phyloP scores from a whole-genome alignment of 2,113 vertebrate genomes.

The Hoplias malabaricus region DNA sequence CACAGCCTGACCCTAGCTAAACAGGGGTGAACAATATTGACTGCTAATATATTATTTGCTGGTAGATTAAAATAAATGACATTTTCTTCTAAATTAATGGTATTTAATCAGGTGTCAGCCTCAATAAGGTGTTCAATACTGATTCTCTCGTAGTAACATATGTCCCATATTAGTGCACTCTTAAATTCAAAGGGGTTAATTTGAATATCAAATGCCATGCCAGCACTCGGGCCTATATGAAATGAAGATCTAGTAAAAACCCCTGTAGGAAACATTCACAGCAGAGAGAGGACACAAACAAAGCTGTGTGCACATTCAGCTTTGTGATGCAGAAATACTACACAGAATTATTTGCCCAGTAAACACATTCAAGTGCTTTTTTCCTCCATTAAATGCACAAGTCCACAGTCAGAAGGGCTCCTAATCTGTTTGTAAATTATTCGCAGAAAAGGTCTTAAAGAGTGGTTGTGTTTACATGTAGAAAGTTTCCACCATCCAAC shows the following conservation, averaged over 20 bases:
- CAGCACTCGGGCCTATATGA: too few species aligned
- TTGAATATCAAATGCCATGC: background rate
- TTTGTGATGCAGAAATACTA: background rate
- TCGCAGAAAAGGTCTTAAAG: background rate
- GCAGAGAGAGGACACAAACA: background rate
- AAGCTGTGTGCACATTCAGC: background rate
- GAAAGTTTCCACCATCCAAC: too few species aligned
- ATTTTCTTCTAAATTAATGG: too few species aligned
- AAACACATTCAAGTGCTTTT: background rate
- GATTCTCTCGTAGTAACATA: too few species aligned
- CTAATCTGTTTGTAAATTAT: background rate
- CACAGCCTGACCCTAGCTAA: background rate
- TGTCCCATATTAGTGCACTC: too few species aligned
- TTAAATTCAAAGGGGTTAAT: background rate
- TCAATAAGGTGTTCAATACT: too few species aligned
- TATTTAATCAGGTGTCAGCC: too few species aligned
- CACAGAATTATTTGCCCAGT: background rate
- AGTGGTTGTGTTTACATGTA: too few species aligned
- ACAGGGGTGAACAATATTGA: too few species aligned
- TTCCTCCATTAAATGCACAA: background rate
- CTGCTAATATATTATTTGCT: too few species aligned
- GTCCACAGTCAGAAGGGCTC: background rate
- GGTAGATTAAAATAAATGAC: too few species aligned
- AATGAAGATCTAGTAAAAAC: background rate
- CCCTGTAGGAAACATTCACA: background rate